Evolutionary conservation across 2,113 vertebrate species (phyloP), one percentile per base, ranked within the genome.

Genomic region (Prinia subflava): DNA sequence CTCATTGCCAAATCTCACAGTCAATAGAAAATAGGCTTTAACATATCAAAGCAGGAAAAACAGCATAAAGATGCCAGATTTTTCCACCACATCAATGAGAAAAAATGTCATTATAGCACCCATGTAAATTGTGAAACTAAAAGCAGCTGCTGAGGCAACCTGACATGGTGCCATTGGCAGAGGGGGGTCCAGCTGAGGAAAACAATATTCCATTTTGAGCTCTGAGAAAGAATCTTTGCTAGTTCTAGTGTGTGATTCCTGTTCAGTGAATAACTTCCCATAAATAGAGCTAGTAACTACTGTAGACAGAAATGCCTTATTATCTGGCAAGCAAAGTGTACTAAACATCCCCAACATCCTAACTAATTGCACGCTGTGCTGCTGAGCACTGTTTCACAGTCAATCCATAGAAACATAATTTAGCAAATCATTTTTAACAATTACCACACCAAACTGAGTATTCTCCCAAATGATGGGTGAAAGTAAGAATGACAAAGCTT

Each of bases 201-300:
- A 97, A 91, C 73, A 92, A 63, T 39, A 82, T 92, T 96, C 94
- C 95, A 95, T 96, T 97, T 97, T 97, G 97, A 97, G 92, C 55
- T 76, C 91, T 65, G 67, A 86, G 86, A 67, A 95, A 79, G 17
- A 46, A 96, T 93, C 92, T 90, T 86, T 65, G 41, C 89, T 96
- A 95, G 93, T 96, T 96, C 88, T 88, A 83, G 71, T 77, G 71
- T 94, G 65, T 46, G 41, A 97, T 94, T 97, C 93, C 89, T 94
- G 21, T 79, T 79, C 90, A 87, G 57, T 60, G 87, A 94, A 92
- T 75, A 89, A 81, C 93, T 83, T 75, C 53, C 95, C 94, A 96
- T 91, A 95, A 97, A 95, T 74, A 96, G 82, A 57, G 49, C 74
- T 56, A 92, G 60, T 82, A 94, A 92, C 49, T 57, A 67, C 81